phyloP scores from a whole-genome alignment of 2,797 vertebrate species.

The Syngnathus acus region DNA sequence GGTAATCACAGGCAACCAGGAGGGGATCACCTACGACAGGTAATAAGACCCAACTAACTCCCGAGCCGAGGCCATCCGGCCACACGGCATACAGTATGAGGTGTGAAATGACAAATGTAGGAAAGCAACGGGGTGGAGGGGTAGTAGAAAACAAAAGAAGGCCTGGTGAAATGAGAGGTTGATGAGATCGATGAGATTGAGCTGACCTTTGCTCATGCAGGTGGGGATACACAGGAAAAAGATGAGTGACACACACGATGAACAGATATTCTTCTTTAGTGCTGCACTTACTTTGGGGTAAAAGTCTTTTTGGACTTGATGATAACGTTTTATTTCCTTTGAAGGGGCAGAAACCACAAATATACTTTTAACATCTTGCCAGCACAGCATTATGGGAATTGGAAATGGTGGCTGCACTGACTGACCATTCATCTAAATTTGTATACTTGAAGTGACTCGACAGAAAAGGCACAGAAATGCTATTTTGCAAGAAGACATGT shows the following conservation, averaged over 20 bases:
- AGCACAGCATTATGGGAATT: not conserved
- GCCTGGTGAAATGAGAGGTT: slow-evolving; percentile 60
- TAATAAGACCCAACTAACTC: slow-evolving; percentile 64
- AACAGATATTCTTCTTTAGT: slow-evolving; percentile 31
- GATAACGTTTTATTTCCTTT: not conserved
- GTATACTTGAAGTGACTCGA: not conserved
- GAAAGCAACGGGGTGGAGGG: slow-evolving; percentile 13
- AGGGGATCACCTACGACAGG: slow-evolving; percentile 51
- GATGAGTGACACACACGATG: slow-evolving; percentile 50
- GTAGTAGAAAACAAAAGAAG: slow-evolving; percentile 52
- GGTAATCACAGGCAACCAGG: slow-evolving; percentile 51
- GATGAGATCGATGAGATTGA: slow-evolving; percentile 66
- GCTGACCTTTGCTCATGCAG: slow-evolving; percentile 62
- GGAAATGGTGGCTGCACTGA: not conserved
- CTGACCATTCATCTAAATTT: not conserved
- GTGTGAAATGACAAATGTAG: slow-evolving; percentile 26
- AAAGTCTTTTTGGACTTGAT: slow-evolving; percentile 16
- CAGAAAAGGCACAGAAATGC: not conserved
- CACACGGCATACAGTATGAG: slow-evolving; percentile 35
- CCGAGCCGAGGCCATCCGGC: slow-evolving; percentile 48
- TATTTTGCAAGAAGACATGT: not conserved
- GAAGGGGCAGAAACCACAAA: not conserved
- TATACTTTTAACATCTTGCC: not conserved
- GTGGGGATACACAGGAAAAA: slow-evolving; percentile 59
- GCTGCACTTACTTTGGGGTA: slow-evolving; percentile 27